Evolutionary conservation across 2,113 vertebrate species (phyloP), one percentile per base, ranked within the genome.

Genomic region (Cryptotis parvus): DNA sequence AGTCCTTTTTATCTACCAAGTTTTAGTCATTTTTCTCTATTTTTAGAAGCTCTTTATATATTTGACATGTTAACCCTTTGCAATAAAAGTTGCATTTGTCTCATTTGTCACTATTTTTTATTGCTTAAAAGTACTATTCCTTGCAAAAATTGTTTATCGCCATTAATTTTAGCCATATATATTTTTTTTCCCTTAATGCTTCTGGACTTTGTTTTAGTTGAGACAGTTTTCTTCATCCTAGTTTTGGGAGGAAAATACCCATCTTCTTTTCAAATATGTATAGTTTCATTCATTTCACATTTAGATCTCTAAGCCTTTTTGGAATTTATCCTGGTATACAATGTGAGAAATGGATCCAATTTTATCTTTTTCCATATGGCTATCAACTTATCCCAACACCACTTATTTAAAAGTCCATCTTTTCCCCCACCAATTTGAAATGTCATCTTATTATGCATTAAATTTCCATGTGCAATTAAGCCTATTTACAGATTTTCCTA

Each of bases 291-390:
- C 91, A 94, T 94, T 96, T 96, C 90, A 91, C 92, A 94, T 94
- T 94, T 95, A 94, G 90, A 94, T 89, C 84, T 87, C 69, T 1
- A 8, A 94, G 93, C 37, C 93, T 93, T 92, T n/a, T 95, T 94
- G 94, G 93, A 94, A 94, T 94, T 96, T 90, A 81, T 95, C 94
- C 92, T 92, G 88, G 89, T 86, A 87, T 91, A 91, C 92, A 92
- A 92, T 94, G 95, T 95, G 96, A 95, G 93, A 95, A 94, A 87
- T 72, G 52, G 84, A 94, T 94, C 94, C 94, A 94, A 94, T 94
- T 96, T 96, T 96, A 94, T 95, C 95, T 92, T 94, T 95, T 95
- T 95, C 94, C 94, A 94, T 94, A 94, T 95, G 96, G 96, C 91
- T 94, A 95, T 93, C 93, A 89, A 82, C 90, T 94, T 95, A 94